Conservation (phyloP, 2,113 vertebrate species). For the Eurypyga helias region DNA sequence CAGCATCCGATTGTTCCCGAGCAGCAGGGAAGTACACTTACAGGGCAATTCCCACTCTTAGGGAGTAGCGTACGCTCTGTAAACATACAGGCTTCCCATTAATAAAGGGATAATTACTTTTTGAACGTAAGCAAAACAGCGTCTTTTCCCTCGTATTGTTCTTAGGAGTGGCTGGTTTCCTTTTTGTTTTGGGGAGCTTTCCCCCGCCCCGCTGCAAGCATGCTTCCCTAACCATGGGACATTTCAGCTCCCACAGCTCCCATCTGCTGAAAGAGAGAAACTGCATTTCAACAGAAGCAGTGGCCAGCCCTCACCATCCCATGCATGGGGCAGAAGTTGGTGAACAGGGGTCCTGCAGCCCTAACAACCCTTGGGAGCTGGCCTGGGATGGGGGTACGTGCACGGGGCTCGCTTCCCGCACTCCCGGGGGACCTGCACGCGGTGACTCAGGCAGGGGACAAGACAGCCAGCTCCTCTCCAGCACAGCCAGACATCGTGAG, state of each 20-base stretch:
- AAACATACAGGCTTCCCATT: not conserved
- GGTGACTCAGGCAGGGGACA: not conserved
- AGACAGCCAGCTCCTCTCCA: not conserved
- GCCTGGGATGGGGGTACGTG: not conserved
- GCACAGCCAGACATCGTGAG: not conserved
- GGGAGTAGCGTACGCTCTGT: not conserved
- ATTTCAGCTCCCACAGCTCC: not conserved
- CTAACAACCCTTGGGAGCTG: not conserved
- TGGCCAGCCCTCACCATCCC: not conserved
- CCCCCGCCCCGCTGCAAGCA: not conserved
- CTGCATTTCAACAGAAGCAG: not conserved
- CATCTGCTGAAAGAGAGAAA: not conserved
- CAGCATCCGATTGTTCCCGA: not conserved
- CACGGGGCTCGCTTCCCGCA: not conserved
- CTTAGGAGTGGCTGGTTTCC: not conserved
- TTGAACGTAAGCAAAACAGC: not conserved
- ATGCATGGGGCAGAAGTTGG: fast-evolving
- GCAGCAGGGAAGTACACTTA: constrained; percentile 25
- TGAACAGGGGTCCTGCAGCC: not conserved
- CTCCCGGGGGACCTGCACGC: not conserved
- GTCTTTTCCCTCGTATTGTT: not conserved
- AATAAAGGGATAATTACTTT: not conserved
- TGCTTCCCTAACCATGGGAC: not conserved
- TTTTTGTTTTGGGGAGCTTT: not conserved
- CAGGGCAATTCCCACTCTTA: not conserved